Base-by-base conservation (phyloP, 2,113 vertebrate species). In the Pollimyrus isidori region DNA sequence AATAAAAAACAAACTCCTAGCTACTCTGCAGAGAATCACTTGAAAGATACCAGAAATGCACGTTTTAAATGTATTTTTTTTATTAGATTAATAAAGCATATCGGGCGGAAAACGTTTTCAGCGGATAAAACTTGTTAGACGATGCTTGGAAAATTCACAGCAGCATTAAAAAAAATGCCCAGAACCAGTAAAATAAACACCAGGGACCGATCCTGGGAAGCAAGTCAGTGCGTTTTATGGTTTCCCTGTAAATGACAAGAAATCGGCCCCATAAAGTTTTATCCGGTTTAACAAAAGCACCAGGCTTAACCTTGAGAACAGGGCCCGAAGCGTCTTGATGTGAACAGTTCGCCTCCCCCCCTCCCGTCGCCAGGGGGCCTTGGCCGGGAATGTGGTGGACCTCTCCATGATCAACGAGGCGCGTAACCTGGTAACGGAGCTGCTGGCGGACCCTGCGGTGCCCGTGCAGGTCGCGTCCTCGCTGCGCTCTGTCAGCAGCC, bases 321-420 rank as follows among this genome's bases (percentile, higher is more conserved):
- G 73, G 35, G 73, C 35, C 73, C 42, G 73, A 80, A 80, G 35
- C 4, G 15, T 39, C 73, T 19, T 7, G 13, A 80, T 80, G 73
- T 42, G 73, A 19, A 7, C 35, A 80, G 73, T 80, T 9, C 7
- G 73, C 35, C 35, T 80, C 30, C 35, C 15, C 15, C 73, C 49
- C 17, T 9, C 21, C 87, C 13, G 2, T 92, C 0, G 93, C 0
- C 95, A 99, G 98, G 97, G 96, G 82, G 95, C 96, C 30, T 95
- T 95, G 92, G 95, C 95, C 52, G 97, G 97, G 89, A 97, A 93
- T 1, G 98, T 97, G 58, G 95, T 97, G 88, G 98, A 99, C 93
- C 96, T 98, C 9, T 98, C 98, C 0, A 97, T 96, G 58, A 96
- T 99, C 90, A 97, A 97, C 82, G 98, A 99, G 92, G 97, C 98